A percentile compares a stretch with the other conserved stretches of the same genome.
Evolutionary conservation across 2,797 vertebrate genomes (phyloP).

Genomic region (Serranus cabrilla): DNA sequence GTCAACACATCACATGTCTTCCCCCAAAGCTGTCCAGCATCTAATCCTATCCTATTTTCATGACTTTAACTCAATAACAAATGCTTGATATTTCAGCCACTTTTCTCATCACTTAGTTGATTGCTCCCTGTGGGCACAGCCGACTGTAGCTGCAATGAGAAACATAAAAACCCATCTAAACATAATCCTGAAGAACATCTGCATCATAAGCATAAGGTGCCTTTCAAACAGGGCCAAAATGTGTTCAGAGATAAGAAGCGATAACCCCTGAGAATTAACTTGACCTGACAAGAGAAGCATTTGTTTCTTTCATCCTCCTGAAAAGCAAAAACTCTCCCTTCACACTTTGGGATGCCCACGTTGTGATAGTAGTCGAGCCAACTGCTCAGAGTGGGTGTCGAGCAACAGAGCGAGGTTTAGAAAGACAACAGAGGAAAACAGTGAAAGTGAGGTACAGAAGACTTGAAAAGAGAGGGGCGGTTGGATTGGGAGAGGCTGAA

Average conservation of each 20-base stretch:
- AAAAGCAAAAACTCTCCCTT: constrained; percentile 22
- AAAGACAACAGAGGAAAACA: constrained; percentile 4
- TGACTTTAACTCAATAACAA: not conserved
- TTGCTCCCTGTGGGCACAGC: constrained; percentile 16
- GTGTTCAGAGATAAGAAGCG: constrained; percentile 15
- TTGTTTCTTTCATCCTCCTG: constrained; percentile 32
- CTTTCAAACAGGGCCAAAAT: not conserved
- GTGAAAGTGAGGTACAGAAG: constrained; percentile 19
- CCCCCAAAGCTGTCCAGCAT: not conserved
- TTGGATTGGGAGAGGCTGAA: not conserved
- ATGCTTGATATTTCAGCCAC: constrained; percentile 21
- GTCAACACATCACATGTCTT: not conserved
- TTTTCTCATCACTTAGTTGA: constrained; percentile 22
- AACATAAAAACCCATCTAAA: constrained; percentile 7
- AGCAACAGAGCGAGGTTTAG: constrained; percentile 16
- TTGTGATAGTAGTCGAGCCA: constrained; percentile 29
- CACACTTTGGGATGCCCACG: constrained; percentile 28
- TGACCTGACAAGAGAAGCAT: constrained; percentile 11
- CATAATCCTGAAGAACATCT: constrained; percentile 12
- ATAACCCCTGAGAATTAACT: constrained; percentile 24
- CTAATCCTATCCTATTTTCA: constrained; percentile 1
- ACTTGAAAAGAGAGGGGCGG: not conserved
- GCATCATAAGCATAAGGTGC: not conserved
- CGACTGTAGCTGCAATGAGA: not conserved
- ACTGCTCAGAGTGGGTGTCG: constrained; percentile 22